Base-by-base conservation (phyloP, 2,797 vertebrate species). In the Notoglanidium macrostoma region DNA sequence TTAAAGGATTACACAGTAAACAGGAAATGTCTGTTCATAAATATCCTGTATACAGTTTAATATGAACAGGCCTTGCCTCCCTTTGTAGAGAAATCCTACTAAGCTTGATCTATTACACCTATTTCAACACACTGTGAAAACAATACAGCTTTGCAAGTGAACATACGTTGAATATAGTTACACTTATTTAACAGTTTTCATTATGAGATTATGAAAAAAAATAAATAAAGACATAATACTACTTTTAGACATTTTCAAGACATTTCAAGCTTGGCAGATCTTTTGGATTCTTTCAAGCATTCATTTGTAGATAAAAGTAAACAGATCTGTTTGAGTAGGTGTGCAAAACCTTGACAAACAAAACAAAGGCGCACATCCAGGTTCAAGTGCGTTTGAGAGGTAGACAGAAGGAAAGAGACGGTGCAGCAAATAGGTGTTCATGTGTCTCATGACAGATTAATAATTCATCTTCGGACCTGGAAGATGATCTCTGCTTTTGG, bases 381-480 rank as follows among this genome's bases (percentile, higher is more conserved):
- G 23, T 29, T 68, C 29, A 83, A 79, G 29, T 17, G 21, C 11
- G 51, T 10, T 23, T 11, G 32, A 86, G 35, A 87, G 40, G 61
- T 54, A 70, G 26, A 49, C 44, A 85, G 32, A 84, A 15, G 23
- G 14, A 82, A n/a, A 63, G 40, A 76, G 10, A 85, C 54, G 83
- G 61, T 86, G 72, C 35, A 90, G 57, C 55, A 77, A 84, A 51
- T 63, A 51, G 54, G 57, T 55, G 78, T 86, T 74, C 82, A 46
- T 44, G n/a, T 84, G 78, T 76, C 61, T 76, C 54, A 68, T 84
- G 76, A 76, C n/a, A 79, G 49, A 49, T 89, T 84, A 88, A 83
- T 88, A 68, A 89, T 89, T 88, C 68, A 88, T 79, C 49, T 70
- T 78, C n/a, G 40, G 55, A 83, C 76, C 35, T 87, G 85, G 63